Evolutionary conservation across 2,888 invertebrate species (phyloP).

Genomic region (Microplitis manilae): DNA sequence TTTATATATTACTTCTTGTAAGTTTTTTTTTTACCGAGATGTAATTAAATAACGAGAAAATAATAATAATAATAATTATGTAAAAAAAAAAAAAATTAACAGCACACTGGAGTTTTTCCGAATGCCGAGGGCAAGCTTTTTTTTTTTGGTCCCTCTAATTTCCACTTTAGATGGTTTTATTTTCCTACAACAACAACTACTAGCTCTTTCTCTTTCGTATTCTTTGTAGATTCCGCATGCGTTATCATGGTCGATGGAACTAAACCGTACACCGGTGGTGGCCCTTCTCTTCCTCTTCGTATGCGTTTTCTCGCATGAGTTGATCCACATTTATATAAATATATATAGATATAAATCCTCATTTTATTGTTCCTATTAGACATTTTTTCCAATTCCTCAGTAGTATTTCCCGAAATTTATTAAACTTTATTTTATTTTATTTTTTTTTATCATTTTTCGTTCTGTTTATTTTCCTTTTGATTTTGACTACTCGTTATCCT

Average conservation of each 20-base stretch:
- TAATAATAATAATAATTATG: not conserved
- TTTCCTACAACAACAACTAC: conserved; percentile 21
- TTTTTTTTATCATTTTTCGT: conserved; percentile 42
- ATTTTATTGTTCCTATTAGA: not conserved
- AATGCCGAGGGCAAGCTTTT: conserved; percentile 29
- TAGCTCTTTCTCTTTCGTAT: conserved; percentile 65
- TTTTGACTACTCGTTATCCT: conserved; percentile 26
- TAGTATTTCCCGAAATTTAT: conserved; percentile 33
- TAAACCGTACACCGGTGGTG: conserved; percentile 69
- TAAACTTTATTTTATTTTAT: conserved; percentile 36
- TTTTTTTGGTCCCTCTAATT: conserved; percentile 18
- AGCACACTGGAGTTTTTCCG: conserved; percentile 25
- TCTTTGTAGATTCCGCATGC: conserved; percentile 72
- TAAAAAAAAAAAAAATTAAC: not conserved
- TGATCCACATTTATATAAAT: not conserved
- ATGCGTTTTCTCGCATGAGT: conserved; percentile 46
- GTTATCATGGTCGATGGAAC: conserved; percentile 71
- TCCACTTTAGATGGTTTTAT: conserved; percentile 16
- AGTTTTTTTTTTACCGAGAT: not conserved
- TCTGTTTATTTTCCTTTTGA: conserved; percentile 28
- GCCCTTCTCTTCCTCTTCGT: conserved; percentile 50
- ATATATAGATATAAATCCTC: conserved; percentile 14
- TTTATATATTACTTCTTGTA: not conserved
- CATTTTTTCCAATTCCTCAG: conserved; percentile 35
- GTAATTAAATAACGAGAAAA: not conserved